Evolutionary conservation across 1,140 invertebrate genomes (phyloP).

Genomic region (Zaprionus ornatus): DNA sequence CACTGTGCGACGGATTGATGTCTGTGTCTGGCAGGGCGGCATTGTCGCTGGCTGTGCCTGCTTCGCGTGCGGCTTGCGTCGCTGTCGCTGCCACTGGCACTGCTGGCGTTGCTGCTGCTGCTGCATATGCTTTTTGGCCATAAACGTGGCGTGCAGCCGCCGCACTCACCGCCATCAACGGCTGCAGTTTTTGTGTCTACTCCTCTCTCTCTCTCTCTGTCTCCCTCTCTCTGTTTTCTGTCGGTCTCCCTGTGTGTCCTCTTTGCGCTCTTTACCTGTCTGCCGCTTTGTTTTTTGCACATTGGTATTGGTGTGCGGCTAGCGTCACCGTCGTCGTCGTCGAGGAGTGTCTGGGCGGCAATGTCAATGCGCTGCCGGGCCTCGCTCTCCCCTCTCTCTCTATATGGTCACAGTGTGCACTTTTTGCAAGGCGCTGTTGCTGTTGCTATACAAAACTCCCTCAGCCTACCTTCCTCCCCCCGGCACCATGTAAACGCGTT

Average conservation of each 20-base stretch:
- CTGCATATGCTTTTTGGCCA: slow-evolving; percentile 69
- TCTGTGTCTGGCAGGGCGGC: slow-evolving; percentile 53
- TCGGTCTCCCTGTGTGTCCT: neutral
- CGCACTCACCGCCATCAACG: slow-evolving; percentile 21
- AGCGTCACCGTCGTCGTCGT: slow-evolving; percentile 2
- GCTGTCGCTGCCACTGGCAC: slow-evolving; percentile 29
- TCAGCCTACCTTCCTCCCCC: slow-evolving; percentile 1
- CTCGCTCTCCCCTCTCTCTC: neutral
- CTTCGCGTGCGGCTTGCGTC: slow-evolving; percentile 24
- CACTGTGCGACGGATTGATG: slow-evolving; percentile 55
- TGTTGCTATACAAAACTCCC: slow-evolving; percentile 43
- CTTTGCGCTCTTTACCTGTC: slow-evolving; percentile 59
- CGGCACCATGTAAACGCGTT: slow-evolving; percentile 48
- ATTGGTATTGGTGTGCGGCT: slow-evolving; percentile 42
- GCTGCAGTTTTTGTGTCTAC: slow-evolving; percentile 46
- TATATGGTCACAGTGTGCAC: slow-evolving; percentile 24
- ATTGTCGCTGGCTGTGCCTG: slow-evolving; percentile 36
- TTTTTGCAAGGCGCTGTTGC: slow-evolving; percentile 39
- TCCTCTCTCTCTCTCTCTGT: slow-evolving; percentile 11
- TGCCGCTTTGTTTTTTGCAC: slow-evolving; percentile 60
- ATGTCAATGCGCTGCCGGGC: slow-evolving; percentile 39
- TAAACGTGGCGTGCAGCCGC: slow-evolving; percentile 55
- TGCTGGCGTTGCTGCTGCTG: slow-evolving; percentile 24
- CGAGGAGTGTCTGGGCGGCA: slow-evolving; percentile 49
- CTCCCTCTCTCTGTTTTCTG: slow-evolving; percentile 18